These are phyloP conservation scores for Drosophila athabasca DNA, from an alignment of 1,140 invertebrate species.

Conservation along the genomic window DNA sequence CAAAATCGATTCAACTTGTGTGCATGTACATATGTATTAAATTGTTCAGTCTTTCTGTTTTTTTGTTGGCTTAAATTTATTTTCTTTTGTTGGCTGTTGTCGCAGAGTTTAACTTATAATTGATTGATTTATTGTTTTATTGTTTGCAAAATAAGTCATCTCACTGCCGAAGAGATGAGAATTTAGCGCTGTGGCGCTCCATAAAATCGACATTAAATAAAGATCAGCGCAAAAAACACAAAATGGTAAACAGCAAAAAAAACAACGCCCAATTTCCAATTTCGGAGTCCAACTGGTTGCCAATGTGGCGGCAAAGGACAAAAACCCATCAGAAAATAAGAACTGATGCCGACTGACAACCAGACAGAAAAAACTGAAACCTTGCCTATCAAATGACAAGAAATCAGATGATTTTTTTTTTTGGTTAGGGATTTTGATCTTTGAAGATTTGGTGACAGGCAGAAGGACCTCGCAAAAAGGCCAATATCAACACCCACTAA, in stretches of 20 bases:
- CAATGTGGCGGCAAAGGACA: not conserved
- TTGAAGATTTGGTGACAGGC: too few species aligned
- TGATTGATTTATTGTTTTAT: conserved; percentile 82
- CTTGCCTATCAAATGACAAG: conserved; percentile 7
- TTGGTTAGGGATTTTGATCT: not conserved
- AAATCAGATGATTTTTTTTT: not conserved
- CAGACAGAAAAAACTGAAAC: conserved; percentile 5
- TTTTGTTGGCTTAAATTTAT: conserved; percentile 1
- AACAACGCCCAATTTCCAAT: conserved; percentile 9
- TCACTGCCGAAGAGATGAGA: conserved; percentile 22
- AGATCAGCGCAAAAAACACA: conserved; percentile 36
- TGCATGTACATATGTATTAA: too few species aligned
- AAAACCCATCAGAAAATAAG: not conserved
- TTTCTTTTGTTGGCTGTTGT: conserved; percentile 36
- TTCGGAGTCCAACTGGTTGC: not conserved
- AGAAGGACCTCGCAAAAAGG: too few species aligned
- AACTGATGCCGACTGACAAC: conserved; percentile 2
- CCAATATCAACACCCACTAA: too few species aligned
- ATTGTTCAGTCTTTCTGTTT: conserved; percentile 15
- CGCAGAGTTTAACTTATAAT: conserved; percentile 67
- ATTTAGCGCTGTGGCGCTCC: conserved; percentile 50
- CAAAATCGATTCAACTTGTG: too few species aligned
- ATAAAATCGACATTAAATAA: conserved; percentile 42
- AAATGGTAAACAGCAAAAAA: conserved; percentile 25
- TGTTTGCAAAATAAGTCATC: conserved; percentile 79